phyloP scores from a whole-genome alignment of 2,113 vertebrate species.

The Nematolebias whitei region DNA sequence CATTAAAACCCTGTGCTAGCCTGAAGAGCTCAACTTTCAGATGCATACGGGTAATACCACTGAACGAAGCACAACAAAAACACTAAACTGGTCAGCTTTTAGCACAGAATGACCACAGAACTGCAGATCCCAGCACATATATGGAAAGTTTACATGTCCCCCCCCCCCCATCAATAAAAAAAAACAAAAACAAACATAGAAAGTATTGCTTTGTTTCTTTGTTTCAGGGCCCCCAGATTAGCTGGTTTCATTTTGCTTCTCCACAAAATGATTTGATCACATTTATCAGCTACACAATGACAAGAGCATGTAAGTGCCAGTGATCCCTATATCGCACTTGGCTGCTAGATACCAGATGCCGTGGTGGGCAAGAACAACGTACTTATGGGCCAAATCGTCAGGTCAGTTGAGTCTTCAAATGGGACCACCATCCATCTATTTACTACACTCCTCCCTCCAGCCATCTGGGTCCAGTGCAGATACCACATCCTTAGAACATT shows the following conservation, averaged over 20 bases:
- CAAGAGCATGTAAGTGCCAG: slow-evolving; percentile 43
- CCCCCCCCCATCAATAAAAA: slow-evolving; percentile 34
- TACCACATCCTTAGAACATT: slow-evolving; percentile 58
- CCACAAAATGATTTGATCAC: slow-evolving; percentile 37
- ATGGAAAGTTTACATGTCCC: slow-evolving; percentile 60
- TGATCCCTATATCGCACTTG: slow-evolving; percentile 26
- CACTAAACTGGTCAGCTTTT: slow-evolving; percentile 56
- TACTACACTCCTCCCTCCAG: slow-evolving; percentile 30
- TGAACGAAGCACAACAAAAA: slow-evolving; percentile 63
- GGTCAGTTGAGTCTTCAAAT: slow-evolving; percentile 40
- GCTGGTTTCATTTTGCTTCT: slow-evolving; percentile 43
- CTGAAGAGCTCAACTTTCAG: slow-evolving; percentile 42
- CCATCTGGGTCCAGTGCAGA: slow-evolving; percentile 55
- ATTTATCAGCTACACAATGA: slow-evolving; percentile 53
- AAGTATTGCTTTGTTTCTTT: slow-evolving; percentile 69
- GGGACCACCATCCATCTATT: slow-evolving; percentile 49
- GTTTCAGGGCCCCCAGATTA: slow-evolving; percentile 43
- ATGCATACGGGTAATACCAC: slow-evolving; percentile 58
- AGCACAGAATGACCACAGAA: slow-evolving; percentile 59
- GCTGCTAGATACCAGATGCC: slow-evolving; percentile 42
- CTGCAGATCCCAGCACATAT: slow-evolving; percentile 46
- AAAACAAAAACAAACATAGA: slow-evolving; percentile 27
- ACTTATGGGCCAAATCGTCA: slow-evolving; percentile 43
- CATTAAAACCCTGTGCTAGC: slow-evolving; percentile 49
- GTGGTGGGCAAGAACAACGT: slow-evolving; percentile 43